Conservation (phyloP, 2,113 vertebrate species). For the Rhegmatorhina hoffmannsi region DNA sequence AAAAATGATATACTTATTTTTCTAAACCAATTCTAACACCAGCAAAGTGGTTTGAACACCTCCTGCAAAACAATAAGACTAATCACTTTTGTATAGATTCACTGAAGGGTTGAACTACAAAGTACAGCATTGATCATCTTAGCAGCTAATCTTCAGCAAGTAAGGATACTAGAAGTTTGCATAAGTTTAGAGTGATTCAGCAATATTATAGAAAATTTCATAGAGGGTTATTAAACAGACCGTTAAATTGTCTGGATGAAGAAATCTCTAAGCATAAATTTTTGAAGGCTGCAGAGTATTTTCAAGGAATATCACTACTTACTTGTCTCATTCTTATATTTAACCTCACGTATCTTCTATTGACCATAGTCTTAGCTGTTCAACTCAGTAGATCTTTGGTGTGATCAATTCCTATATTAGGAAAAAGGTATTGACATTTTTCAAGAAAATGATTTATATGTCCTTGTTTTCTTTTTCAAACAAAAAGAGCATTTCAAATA, state of each 20-base stretch:
- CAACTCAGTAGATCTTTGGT: not conserved
- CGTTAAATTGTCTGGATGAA: not conserved
- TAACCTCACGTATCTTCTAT: not conserved
- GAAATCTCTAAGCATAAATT: not conserved
- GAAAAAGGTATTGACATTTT: not conserved
- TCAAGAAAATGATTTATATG: not conserved
- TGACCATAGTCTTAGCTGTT: not conserved
- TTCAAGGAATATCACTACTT: not conserved
- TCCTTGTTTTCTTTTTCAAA: not conserved
- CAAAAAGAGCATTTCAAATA: not conserved
- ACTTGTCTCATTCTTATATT: not conserved
- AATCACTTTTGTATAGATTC: not conserved
- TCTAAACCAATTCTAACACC: not conserved
- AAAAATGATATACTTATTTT: not conserved
- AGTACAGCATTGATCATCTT: not conserved
- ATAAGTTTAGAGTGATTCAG: not conserved
- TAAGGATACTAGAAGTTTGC: not conserved
- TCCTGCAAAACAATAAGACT: not conserved
- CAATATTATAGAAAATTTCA: not conserved
- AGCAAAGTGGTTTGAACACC: not conserved
- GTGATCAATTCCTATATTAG: not conserved
- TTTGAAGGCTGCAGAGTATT: not conserved
- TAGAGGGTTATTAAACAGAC: not conserved
- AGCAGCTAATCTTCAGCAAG: not conserved
- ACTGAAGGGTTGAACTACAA: not conserved